Evolutionary conservation across 2,797 vertebrate genomes (phyloP).

Genomic region (Helicolenus hilgendorfi): DNA sequence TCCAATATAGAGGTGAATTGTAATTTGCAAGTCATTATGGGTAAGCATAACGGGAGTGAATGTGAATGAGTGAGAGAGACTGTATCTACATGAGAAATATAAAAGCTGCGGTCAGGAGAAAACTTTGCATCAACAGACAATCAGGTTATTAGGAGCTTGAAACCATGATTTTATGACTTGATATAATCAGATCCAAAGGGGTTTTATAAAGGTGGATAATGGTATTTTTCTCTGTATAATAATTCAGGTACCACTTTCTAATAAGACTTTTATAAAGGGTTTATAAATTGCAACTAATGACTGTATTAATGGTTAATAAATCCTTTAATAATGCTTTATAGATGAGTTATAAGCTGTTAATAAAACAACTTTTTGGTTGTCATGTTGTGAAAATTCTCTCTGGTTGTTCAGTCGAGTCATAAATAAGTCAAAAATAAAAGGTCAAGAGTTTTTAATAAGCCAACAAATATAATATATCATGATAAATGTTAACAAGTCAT

Average conservation of each 20-base stretch:
- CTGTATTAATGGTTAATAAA: background rate
- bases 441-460: background rate
- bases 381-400: background rate
- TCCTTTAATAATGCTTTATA: background rate
- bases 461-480: background rate
- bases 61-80: background rate
- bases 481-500: too few relatives aligned
- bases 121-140: background rate
- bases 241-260: background rate
- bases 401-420: background rate
- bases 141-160: background rate
- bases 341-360: background rate
- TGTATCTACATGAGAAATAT: background rate
- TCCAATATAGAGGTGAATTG: slow-evolving; percentile 13
- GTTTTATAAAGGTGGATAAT: background rate
- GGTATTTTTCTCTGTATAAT: background rate
- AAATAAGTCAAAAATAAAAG: background rate
- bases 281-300: background rate
- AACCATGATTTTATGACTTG: background rate
- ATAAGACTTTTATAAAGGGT: background rate
- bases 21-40: slow-evolving; percentile 45
- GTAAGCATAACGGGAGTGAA: background rate
- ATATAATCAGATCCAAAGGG: background rate
- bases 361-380: background rate
- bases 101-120: background rate